These are phyloP conservation scores for Chascanopsetta lugubris DNA, from an alignment of 2,113 vertebrate species.

Conservation along the genomic window DNA sequence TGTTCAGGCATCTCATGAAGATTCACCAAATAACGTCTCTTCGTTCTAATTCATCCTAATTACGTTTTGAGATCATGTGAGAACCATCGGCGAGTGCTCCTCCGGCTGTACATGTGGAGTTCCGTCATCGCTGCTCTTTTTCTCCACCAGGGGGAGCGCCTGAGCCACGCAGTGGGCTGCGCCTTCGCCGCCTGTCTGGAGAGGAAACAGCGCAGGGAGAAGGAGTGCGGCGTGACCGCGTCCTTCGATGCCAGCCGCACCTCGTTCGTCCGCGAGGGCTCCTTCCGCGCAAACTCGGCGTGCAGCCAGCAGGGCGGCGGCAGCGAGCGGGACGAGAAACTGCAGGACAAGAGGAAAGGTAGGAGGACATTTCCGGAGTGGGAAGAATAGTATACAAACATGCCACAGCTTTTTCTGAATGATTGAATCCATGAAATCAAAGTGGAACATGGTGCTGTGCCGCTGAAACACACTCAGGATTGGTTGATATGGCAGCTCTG, in stretches of 20 bases:
- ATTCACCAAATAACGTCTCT: neutral
- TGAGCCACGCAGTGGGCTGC: conserved; percentile 93
- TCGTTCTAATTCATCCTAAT: neutral
- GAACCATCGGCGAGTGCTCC: neutral
- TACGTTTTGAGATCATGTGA: neutral
- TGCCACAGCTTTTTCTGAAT: neutral
- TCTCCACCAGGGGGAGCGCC: conserved; percentile 85
- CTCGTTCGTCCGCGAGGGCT: conserved; percentile 92
- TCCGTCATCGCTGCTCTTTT: neutral
- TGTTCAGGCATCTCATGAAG: neutral
- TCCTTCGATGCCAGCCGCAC: conserved; percentile 92
- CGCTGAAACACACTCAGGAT: too few relatives aligned
- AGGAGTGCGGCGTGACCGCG: conserved; percentile 92
- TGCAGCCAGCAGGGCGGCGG: conserved; percentile 73
- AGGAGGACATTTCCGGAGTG: conserved; percentile 25
- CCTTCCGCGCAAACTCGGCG: conserved; percentile 86
- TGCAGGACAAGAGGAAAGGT: conserved; percentile 88
- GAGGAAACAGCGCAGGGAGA: conserved; percentile 90
- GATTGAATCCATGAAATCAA: too few relatives aligned
- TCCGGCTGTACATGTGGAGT: neutral
- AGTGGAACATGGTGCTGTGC: too few relatives aligned
- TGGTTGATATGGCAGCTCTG: too few relatives aligned
- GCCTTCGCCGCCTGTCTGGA: conserved; percentile 93
- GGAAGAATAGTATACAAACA: too few relatives aligned
- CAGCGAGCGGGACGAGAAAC: conserved; percentile 80